Conservation (phyloP, 2,797 vertebrate species). For the Thamnophis elegans region DNA sequence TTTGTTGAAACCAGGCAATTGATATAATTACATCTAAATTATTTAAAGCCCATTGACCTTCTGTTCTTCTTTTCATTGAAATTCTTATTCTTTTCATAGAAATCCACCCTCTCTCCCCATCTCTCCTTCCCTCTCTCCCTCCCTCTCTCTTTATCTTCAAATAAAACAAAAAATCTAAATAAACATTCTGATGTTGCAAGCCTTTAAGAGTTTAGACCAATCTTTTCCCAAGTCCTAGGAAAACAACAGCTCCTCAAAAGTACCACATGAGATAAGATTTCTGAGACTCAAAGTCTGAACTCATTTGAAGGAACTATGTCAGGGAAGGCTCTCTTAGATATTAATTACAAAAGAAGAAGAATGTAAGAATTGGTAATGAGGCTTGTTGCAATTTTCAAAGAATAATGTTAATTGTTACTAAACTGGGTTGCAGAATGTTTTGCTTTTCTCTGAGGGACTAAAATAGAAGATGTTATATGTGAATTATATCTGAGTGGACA, state of each 20-base stretch:
- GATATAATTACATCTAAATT: not conserved
- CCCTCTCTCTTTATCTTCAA: too few species aligned
- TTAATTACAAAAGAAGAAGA: not conserved
- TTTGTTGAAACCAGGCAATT: not conserved
- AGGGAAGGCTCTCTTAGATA: not conserved
- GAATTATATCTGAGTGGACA: not conserved
- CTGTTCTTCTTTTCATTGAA: not conserved
- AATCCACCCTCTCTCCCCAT: not conserved
- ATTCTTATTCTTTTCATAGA: not conserved
- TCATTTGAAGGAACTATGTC: not conserved
- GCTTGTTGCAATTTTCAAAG: constrained; percentile 4
- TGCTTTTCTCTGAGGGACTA: not conserved
- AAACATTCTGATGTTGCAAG: not conserved
- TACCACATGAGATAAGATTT: not conserved
- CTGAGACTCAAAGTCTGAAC: not conserved
- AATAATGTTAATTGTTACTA: not conserved
- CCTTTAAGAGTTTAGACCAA: not conserved
- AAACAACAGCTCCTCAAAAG: not conserved
- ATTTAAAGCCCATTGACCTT: not conserved
- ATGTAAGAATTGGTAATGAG: not conserved
- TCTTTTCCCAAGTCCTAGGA: not conserved
- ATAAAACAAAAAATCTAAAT: not conserved
- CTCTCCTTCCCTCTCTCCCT: not conserved
- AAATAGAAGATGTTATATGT: not conserved
- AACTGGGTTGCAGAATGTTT: not conserved